Conservation (phyloP, 1,140 invertebrate genomes). For the fruit fly (Drosophila melanogaster) region Release_6_plus_ISO1_MT NC_004354.4:5118501-5119000, state of each 20-base stretch:
- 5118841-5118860: background rate
- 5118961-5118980: too few relatives aligned
- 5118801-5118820: constrained; percentile 25
- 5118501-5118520: constrained; percentile 1
- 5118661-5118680: too few relatives aligned
- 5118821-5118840: background rate
- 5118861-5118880: background rate
- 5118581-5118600: constrained; percentile 43
- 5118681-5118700: too few relatives aligned
- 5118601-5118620: constrained; percentile 51
- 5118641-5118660: too few relatives aligned
- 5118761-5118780: constrained; percentile 35
- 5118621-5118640: background rate
- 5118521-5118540: constrained; percentile 27
- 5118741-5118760: constrained; percentile 36
- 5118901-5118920: too few relatives aligned
- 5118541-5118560: constrained; percentile 52
- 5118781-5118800: constrained; percentile 33
- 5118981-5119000: too few relatives aligned
- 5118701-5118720: constrained; percentile 1
- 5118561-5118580: constrained; percentile 40
- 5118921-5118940: too few relatives aligned
- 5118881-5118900: background rate
- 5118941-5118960: too few relatives aligned
- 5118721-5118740: constrained; percentile 1